Evolutionary conservation across 2,113 vertebrate genomes (phyloP).

Genomic region (Microcebus lehilahytsara): DNA sequence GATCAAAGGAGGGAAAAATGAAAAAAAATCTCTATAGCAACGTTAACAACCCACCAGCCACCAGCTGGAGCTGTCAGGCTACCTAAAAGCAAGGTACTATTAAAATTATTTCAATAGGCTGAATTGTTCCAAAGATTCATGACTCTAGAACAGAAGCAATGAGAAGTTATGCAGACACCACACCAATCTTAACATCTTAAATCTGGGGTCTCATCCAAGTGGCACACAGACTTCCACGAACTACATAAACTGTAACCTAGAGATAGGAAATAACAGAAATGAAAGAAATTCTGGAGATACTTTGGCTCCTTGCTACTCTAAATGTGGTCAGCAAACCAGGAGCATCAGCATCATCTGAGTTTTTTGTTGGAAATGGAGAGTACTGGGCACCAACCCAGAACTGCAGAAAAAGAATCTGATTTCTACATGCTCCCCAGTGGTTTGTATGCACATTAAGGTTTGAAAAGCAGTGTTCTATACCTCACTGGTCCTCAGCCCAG

Average conservation of each 20-base stretch:
- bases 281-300: neutral
- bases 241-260: neutral
- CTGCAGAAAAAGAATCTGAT: neutral
- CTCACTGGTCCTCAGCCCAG: neutral
- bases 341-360: neutral
- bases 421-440: neutral
- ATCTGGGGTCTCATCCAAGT: neutral
- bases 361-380: neutral
- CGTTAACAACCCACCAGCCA: neutral
- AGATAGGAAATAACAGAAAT: neutral
- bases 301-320: neutral
- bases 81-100: neutral
- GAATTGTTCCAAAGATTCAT: neutral
- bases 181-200: neutral
- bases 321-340: neutral
- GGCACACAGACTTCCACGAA: neutral
- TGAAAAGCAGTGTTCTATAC: neutral
- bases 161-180: neutral
- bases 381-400: neutral
- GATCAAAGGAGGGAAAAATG: neutral
- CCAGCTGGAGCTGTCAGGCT: neutral
- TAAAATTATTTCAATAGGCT: neutral
- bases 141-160: neutral
- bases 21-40: neutral
- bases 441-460: neutral